Evolutionary conservation across 2,797 vertebrate species (phyloP).

Genomic region (Lateolabrax maculatus): DNA sequence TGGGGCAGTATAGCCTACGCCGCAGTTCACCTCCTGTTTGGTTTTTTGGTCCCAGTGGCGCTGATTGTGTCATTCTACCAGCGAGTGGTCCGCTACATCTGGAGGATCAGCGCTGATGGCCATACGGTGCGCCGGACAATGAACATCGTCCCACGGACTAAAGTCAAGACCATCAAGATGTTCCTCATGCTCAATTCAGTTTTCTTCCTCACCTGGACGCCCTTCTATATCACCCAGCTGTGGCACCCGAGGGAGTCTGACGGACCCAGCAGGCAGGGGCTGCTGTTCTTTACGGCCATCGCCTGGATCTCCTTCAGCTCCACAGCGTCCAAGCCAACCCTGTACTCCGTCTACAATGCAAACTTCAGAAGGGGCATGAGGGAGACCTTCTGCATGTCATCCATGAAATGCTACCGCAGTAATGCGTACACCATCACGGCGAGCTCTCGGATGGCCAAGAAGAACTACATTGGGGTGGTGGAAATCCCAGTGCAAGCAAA

Average conservation of each 20-base stretch:
- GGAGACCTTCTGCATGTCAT: slow-evolving; percentile 97
- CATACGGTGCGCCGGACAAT: slow-evolving; percentile 92
- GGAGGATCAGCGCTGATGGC: slow-evolving; percentile 92
- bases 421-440: slow-evolving; percentile 98
- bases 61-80: slow-evolving; percentile 92
- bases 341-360: slow-evolving; percentile 93
- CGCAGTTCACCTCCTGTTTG: slow-evolving; percentile 85
- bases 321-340: slow-evolving; percentile 91
- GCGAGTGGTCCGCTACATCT: slow-evolving; percentile 93
- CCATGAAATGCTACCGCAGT: slow-evolving; percentile 97
- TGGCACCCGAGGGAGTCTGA: slow-evolving; percentile 89
- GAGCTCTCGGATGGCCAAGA: slow-evolving; percentile 95
- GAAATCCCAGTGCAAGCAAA: slow-evolving; percentile 89
- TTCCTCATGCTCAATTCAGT: slow-evolving; percentile 92
- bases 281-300: slow-evolving; percentile 88
- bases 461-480: slow-evolving; percentile 94
- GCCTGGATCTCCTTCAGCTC: slow-evolving; percentile 93
- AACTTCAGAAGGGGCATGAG: slow-evolving; percentile 95
- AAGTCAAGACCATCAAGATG: slow-evolving; percentile 99
- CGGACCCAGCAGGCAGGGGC: slow-evolving; percentile 80
- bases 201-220: slow-evolving; percentile 93
- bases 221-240: slow-evolving; percentile 91
- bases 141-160: slow-evolving; percentile 95
- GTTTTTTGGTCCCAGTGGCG: slow-evolving; percentile 88
- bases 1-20: slow-evolving; percentile 89